Evolutionary conservation across 1,140 invertebrate genomes (phyloP), one percentile per base, ranked within the genome.

Genomic region (Drosophila sucinea): DNA sequence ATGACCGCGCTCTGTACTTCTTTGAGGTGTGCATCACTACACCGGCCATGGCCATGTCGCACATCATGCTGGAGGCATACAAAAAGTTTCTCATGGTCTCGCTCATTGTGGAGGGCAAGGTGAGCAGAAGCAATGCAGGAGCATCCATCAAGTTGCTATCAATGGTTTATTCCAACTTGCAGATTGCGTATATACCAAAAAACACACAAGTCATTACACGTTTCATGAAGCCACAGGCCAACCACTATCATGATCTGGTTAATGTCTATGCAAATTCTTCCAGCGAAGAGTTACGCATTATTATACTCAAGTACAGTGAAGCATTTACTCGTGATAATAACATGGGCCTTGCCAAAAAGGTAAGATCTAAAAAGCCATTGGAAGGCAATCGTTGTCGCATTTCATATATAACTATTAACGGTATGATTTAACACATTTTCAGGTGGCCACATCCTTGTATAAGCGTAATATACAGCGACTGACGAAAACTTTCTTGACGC

Each of bases 381-480:
- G 7, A 32, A 47, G 7, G 1, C 55, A 58, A 30, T 67, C 35
- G 8, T 65, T 29, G 33, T 35, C 17, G 17, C 17, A 17, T 17
- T 17, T 17, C 17, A 17, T 17, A 17, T 17, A 17, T 17, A 17
- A 17, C 17, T 17, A 17, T 17, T 17, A 17, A 17, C 17, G 17
- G 17, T 17, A 17, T 17, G 17, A 35, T 44, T 66, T 41, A 60
- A 25, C n/a, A 60, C 27, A n/a, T 60, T 56, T 93, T 93, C 94
- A 97, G 94, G 97, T 98, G 60, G 92, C 98, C 44, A 95, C 95
- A 70, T 97, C 97, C 65, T 94, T 99, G 84, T 98, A 98, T 90
- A 99, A 98, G 93, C 98, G 98, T 92, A 99, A 98, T 93, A 99
- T 99, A 83, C 98, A 99, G 93, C 95, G 98, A 91, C 93, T 99